Conservation (phyloP, 23 tunicate genomes). For the Diplosoma virens region DNA sequence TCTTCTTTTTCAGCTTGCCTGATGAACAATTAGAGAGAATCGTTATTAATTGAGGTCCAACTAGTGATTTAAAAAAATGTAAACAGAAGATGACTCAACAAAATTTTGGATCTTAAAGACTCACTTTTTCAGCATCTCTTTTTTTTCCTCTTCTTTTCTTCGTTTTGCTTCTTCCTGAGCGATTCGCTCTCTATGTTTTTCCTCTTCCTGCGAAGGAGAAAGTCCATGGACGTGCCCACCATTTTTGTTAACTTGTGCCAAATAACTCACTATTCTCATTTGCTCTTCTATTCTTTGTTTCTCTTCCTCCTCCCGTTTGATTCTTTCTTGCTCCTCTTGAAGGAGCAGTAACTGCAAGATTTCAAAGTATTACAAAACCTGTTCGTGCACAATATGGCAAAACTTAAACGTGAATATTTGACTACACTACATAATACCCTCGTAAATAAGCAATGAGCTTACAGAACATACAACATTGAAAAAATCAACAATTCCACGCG, state of each 20-base stretch:
- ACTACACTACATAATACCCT: no score
- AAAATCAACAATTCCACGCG: no score
- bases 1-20: constrained; percentile 38
- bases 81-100: no score
- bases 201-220: constrained; percentile 45
- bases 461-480: not conserved
- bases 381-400: no score
- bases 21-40: not conserved
- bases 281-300: constrained; percentile 13
- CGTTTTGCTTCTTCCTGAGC: constrained; percentile 44
- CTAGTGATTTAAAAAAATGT: not conserved
- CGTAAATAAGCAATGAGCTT: no score
- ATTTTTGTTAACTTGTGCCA: no score
- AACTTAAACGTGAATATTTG: no score
- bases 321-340: constrained; percentile 44
- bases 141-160: constrained; percentile 48
- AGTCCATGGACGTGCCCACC: no score
- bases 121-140: constrained; percentile 12
- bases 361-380: not conserved
- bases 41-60: not conserved
- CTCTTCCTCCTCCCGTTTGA: constrained; percentile 39
- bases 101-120: not conserved
- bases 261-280: not conserved
- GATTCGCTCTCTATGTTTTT: constrained; percentile 27
- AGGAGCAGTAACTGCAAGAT: not conserved